Evolutionary conservation across 2,888 invertebrate genomes (phyloP).

Genomic region (Brachyptera risi): DNA sequence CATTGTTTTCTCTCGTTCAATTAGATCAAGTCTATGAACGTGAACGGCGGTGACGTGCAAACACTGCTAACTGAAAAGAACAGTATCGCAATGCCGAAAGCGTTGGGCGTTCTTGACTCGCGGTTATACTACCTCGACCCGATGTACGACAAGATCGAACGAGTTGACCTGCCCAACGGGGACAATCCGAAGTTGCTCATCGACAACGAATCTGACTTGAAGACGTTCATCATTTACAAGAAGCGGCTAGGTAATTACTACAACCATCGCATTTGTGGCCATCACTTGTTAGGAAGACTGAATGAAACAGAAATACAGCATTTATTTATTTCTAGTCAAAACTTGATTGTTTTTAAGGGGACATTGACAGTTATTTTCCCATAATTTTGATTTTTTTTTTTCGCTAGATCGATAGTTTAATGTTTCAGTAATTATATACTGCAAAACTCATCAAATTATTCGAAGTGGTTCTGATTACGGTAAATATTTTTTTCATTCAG

Average conservation of each 20-base stretch:
- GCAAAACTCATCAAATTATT: too few relatives aligned
- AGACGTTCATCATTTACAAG: constrained; percentile 81
- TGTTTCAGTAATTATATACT: too few relatives aligned
- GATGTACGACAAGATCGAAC: constrained; percentile 80
- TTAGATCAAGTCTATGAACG: constrained; percentile 56
- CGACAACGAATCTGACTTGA: constrained; percentile 84
- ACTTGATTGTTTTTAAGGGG: too few relatives aligned
- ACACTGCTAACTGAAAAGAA: constrained; percentile 64
- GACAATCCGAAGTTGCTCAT: constrained; percentile 69
- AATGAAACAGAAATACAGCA: too few relatives aligned
- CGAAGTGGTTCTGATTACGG: too few relatives aligned
- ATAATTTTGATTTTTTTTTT: too few relatives aligned
- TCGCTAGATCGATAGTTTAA: too few relatives aligned
- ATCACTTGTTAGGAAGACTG: constrained; percentile 15
- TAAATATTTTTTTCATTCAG: too few relatives aligned
- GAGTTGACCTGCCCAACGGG: constrained; percentile 76
- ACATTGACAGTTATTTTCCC: too few relatives aligned
- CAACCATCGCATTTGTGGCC: background rate
- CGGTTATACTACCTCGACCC: constrained; percentile 85
- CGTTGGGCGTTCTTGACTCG: constrained; percentile 76
- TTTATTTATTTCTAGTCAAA: too few relatives aligned
- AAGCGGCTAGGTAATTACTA: constrained; percentile 63
- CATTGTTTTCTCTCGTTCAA: background rate
- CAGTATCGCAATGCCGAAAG: constrained; percentile 72
- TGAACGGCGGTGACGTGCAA: constrained; percentile 65